These are phyloP conservation scores for Drosophila fuyamai DNA, from an alignment of 1,140 invertebrate species.

Conservation along the genomic window DNA sequence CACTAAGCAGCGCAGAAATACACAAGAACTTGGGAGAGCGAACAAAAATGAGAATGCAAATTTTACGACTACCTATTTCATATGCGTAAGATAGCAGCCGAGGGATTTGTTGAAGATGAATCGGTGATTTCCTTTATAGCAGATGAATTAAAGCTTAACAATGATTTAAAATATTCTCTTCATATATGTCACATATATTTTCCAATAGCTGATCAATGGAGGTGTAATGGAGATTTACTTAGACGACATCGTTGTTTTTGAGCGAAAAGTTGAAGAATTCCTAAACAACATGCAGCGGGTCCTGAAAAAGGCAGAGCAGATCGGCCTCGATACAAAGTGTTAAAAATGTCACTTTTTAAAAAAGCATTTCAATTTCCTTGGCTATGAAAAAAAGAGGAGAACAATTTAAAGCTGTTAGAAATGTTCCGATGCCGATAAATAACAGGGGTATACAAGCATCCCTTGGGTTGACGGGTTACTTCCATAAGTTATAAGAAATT, in stretches of 20 bases:
- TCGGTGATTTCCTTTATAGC: too few species aligned
- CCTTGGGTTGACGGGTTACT: background rate
- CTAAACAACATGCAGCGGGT: too few species aligned
- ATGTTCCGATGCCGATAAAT: background rate
- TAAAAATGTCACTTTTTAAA: conserved; percentile 1
- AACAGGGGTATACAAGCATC: background rate
- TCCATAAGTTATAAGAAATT: background rate
- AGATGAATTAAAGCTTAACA: too few species aligned
- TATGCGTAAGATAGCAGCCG: too few species aligned
- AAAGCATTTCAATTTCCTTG: background rate
- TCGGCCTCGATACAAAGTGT: background rate
- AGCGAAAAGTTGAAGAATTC: too few species aligned
- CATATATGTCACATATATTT: background rate
- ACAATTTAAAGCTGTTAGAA: background rate
- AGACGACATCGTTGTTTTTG: background rate
- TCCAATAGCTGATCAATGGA: conserved; percentile 1
- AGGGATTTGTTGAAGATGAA: too few species aligned
- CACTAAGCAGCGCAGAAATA: too few species aligned
- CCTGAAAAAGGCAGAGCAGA: background rate
- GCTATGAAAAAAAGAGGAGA: background rate
- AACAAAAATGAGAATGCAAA: too few species aligned
- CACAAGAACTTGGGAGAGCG: too few species aligned
- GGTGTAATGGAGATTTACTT: background rate
- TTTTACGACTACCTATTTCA: too few species aligned
- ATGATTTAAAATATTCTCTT: too few species aligned